Conservation (phyloP, 2,113 vertebrate species). For the Ivindomyrus marchei region DNA sequence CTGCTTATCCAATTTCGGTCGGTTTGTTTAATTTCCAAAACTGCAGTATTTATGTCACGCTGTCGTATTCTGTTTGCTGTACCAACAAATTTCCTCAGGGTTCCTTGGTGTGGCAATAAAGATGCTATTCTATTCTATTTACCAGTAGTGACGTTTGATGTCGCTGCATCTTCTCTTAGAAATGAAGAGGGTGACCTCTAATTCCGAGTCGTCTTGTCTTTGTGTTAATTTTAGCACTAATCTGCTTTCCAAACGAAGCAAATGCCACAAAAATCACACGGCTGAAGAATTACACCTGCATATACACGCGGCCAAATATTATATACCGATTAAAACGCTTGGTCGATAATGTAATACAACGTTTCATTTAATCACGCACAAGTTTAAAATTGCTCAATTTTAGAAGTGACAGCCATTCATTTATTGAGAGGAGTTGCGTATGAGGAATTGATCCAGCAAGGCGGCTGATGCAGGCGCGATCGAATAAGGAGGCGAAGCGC, state of each 20-base stretch:
- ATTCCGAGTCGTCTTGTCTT: neutral
- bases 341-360: neutral
- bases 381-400: neutral
- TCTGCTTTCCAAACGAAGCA: neutral
- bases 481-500: neutral
- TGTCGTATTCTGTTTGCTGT: neutral
- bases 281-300: neutral
- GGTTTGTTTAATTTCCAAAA: neutral
- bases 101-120: neutral
- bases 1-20: neutral
- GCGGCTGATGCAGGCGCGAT: neutral
- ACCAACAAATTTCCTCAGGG: neutral
- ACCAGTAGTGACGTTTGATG: neutral
- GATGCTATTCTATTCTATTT: neutral
- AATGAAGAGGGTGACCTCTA: neutral
- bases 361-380: neutral
- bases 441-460: neutral
- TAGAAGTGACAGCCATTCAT: neutral
- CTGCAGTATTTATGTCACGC: neutral
- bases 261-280: neutral
- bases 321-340: neutral
- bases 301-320: neutral
- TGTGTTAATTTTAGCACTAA: neutral
- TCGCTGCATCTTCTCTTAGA: neutral
- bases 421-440: neutral